Evolutionary conservation across 2,888 invertebrate genomes (phyloP).

Genomic region (Sinopyrophorus schimmeli): DNA sequence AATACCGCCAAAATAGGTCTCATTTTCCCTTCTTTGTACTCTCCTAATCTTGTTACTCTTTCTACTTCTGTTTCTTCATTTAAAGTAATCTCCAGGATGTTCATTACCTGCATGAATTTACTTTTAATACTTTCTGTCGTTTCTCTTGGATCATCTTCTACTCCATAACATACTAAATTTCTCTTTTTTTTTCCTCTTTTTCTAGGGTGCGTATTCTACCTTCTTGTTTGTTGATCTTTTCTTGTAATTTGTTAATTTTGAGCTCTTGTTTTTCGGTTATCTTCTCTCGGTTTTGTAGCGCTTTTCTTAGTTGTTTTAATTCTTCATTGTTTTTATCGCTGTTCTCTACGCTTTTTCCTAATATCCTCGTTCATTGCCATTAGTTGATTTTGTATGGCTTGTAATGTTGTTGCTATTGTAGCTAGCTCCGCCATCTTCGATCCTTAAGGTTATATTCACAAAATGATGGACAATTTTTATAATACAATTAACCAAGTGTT

Average conservation of each 20-base stretch:
- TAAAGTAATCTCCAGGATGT: not conserved
- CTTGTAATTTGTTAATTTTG: not conserved
- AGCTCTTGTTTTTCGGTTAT: not conserved
- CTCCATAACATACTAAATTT: conserved; percentile 8
- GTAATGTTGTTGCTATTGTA: conserved; percentile 4
- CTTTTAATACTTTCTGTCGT: not conserved
- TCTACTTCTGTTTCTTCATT: not conserved
- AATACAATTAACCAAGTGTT: too few relatives aligned
- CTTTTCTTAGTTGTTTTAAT: conserved; percentile 1
- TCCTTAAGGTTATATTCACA: too few relatives aligned
- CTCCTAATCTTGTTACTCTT: conserved; percentile 3
- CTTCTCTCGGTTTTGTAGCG: not conserved
- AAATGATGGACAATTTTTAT: too few relatives aligned
- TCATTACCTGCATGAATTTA: conserved; percentile 1
- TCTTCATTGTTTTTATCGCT: conserved; percentile 3
- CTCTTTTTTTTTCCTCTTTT: not conserved
- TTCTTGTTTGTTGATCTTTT: not conserved
- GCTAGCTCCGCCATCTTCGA: not conserved
- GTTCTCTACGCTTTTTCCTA: conserved; percentile 3
- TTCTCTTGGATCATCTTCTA: not conserved
- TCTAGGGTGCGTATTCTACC: not conserved
- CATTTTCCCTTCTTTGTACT: not conserved
- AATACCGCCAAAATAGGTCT: not conserved
- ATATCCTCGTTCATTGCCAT: too few relatives aligned
- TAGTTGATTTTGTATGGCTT: conserved; percentile 1